Conservation (phyloP, 2,888 invertebrate genomes). For the Clivina fossor region DNA sequence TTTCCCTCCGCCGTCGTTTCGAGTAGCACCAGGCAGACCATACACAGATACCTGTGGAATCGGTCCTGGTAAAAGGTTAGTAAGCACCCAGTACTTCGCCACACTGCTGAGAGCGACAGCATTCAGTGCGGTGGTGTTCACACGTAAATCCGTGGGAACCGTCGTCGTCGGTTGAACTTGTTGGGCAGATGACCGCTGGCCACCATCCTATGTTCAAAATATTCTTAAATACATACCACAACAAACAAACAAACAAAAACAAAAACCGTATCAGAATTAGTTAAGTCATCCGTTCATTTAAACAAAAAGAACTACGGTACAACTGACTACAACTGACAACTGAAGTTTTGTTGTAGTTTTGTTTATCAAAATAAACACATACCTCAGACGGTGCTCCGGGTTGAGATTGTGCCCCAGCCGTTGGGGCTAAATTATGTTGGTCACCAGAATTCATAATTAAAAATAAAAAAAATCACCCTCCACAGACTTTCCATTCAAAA, state of each 20-base stretch:
- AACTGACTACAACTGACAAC: not conserved
- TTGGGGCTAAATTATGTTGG: constrained; percentile 52
- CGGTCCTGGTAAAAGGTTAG: constrained; percentile 76
- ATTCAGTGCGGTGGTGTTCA: constrained; percentile 66
- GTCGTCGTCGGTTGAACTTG: constrained; percentile 57
- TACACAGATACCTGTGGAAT: constrained; percentile 75
- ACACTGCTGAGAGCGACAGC: constrained; percentile 73
- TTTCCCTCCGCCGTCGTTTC: constrained; percentile 63
- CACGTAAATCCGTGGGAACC: constrained; percentile 62
- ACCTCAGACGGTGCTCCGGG: constrained; percentile 60
- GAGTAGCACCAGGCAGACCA: constrained; percentile 62
- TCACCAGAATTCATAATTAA: constrained; percentile 60
- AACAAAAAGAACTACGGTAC: not conserved
- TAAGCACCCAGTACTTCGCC: constrained; percentile 83
- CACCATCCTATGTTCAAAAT: constrained; percentile 25
- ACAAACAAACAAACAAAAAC: not conserved
- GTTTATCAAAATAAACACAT: constrained; percentile 33
- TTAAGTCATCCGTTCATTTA: not conserved
- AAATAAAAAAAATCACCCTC: constrained; percentile 40
- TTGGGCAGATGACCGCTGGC: constrained; percentile 19
- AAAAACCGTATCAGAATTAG: not conserved
- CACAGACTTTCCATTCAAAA: constrained; percentile 44
- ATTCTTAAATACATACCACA: constrained; percentile 11
- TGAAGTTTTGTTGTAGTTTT: not conserved
- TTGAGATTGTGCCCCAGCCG: constrained; percentile 61